Conservation (phyloP, 1,140 invertebrate species). For the Dufourea novaeangliae region DNA sequence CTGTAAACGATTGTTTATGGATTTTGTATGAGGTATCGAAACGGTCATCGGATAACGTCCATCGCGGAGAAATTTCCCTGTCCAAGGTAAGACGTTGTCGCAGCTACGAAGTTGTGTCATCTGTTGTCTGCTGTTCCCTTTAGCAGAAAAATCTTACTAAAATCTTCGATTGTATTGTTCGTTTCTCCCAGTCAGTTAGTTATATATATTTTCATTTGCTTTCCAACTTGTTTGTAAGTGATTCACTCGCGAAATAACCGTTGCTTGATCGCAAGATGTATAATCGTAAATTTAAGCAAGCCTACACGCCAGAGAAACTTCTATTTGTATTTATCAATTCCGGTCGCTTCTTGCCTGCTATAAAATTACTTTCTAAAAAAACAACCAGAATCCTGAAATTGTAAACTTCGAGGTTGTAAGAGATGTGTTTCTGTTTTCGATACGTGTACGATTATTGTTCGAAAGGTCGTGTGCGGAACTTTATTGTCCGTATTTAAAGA, state of each 20-base stretch:
- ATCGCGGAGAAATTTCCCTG: conserved; percentile 53
- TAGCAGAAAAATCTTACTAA: neutral
- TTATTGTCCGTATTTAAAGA: neutral
- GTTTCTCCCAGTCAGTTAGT: neutral
- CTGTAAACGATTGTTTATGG: conserved; percentile 48
- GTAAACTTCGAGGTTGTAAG: neutral
- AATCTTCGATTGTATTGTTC: neutral
- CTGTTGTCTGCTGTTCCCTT: neutral
- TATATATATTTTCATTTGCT: neutral
- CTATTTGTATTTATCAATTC: neutral
- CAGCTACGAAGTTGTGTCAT: conserved; percentile 5
- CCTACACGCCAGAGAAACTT: neutral
- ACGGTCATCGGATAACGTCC: conserved; percentile 49
- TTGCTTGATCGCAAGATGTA: neutral
- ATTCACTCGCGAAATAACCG: neutral
- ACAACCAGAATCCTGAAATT: neutral
- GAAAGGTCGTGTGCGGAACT: neutral
- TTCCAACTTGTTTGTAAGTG: neutral
- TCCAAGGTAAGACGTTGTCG: conserved; percentile 56
- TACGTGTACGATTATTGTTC: too few relatives aligned
- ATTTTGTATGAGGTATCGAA: conserved; percentile 54
- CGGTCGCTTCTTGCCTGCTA: neutral
- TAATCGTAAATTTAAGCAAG: neutral
- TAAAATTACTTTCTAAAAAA: neutral
- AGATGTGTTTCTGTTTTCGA: neutral